Percentiles rank a stretch among this genome's conserved stretches.
Evolutionary conservation across 2,797 vertebrate genomes (phyloP).

Genomic region (Pogoniulus pusillus): DNA sequence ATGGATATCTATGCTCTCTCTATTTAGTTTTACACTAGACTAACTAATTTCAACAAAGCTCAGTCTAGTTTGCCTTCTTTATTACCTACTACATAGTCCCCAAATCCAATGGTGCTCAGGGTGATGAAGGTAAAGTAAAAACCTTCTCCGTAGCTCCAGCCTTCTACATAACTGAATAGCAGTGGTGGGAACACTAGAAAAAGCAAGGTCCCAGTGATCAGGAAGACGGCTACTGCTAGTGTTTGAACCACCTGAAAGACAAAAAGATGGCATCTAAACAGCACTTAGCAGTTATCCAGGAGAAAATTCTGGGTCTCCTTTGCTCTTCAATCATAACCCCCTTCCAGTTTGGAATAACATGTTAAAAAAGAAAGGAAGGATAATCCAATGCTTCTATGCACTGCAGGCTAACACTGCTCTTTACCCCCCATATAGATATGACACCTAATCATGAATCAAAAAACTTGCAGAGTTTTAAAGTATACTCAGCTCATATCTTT

Average conservation of each 20-base stretch:
- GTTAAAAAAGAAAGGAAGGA: background rate
- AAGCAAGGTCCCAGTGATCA: constrained; percentile 83
- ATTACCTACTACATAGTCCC: constrained; percentile 92
- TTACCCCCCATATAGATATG: background rate
- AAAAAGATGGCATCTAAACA: background rate
- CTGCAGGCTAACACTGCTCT: background rate
- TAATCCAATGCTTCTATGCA: background rate
- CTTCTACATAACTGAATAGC: constrained; percentile 90
- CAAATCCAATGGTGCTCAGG: constrained; percentile 94
- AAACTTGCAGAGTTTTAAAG: background rate
- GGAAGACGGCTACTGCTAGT: constrained; percentile 81
- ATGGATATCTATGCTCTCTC: background rate
- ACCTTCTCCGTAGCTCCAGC: constrained; percentile 90
- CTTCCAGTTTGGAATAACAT: too few species aligned
- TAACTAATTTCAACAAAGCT: background rate
- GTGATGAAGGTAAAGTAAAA: constrained; percentile 96
- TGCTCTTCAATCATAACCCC: too few species aligned
- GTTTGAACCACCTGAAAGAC: constrained; percentile 78
- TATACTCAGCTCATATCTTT: background rate
- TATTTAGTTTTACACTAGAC: background rate
- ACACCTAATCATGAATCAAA: background rate
- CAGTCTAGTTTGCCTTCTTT: constrained; percentile 15
- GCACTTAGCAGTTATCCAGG: background rate
- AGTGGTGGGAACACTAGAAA: constrained; percentile 88
- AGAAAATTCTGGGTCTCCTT: too few species aligned